These are phyloP conservation scores for Meganola albula DNA, from an alignment of 2,888 invertebrate genomes.

Conservation along the genomic window DNA sequence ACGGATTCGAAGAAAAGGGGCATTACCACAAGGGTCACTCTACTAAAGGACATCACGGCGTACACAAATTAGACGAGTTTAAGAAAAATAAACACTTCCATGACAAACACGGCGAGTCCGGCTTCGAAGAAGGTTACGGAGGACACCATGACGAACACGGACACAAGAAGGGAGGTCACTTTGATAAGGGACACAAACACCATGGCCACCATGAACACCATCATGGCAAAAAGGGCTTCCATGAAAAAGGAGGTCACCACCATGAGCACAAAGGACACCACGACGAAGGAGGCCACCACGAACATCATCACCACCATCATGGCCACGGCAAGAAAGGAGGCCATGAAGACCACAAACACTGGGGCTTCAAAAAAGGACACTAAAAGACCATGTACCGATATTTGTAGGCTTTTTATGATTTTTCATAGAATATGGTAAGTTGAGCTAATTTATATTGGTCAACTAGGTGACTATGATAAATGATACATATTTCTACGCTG, in stretches of 20 bases:
- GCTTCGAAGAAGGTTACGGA: conserved; percentile 86
- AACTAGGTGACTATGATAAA: too few species aligned
- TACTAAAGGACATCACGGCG: conserved; percentile 89
- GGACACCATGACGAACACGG: conserved; percentile 86
- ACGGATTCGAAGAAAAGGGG: conserved; percentile 76
- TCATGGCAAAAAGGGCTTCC: conserved; percentile 87
- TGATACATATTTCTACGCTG: too few species aligned
- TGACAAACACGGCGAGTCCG: conserved; percentile 88
- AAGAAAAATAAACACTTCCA: conserved; percentile 91
- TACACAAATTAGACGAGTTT: conserved; percentile 89
- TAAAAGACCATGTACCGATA: conserved; percentile 31
- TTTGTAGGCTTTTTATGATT: conserved; percentile 17
- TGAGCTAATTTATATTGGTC: too few species aligned
- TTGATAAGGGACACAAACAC: conserved; percentile 87
- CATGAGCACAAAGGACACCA: conserved; percentile 89
- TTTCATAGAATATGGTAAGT: conserved; percentile 20
- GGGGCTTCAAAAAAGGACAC: conserved; percentile 81
- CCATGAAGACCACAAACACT: conserved; percentile 87
- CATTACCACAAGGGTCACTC: conserved; percentile 89
- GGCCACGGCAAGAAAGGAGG: conserved; percentile 88
- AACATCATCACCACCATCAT: conserved; percentile 85
- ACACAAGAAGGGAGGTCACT: conserved; percentile 88
- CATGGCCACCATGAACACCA: conserved; percentile 86
- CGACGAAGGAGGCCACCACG: conserved; percentile 85
- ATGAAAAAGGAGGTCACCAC: conserved; percentile 87